These are phyloP conservation scores for Drosophila lacicola DNA, from an alignment of 2,888 invertebrate species.

Conservation along the genomic window DNA sequence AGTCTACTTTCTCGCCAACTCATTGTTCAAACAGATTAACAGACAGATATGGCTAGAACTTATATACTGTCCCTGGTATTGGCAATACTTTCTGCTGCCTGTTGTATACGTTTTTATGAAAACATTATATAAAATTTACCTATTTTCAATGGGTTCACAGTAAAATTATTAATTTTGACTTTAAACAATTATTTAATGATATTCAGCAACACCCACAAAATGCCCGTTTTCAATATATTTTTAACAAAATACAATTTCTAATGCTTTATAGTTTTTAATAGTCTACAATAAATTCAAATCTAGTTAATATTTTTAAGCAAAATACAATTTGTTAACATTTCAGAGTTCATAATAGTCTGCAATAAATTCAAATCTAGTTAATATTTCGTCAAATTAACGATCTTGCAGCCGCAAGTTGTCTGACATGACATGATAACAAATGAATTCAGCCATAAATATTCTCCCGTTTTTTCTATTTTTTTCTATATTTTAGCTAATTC, in stretches of 20 bases:
- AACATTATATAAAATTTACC: no score
- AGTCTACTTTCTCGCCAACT: no score
- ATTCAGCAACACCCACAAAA: no score
- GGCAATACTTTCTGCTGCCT: no score
- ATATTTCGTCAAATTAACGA: constrained; percentile 1
- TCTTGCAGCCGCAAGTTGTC: not conserved
- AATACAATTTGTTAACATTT: not conserved
- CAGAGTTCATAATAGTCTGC: not conserved
- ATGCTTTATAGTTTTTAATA: not conserved
- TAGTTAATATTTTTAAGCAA: not conserved
- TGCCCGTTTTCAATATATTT: not conserved
- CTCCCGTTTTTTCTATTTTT: not conserved
- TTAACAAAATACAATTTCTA: not conserved
- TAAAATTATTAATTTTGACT: no score
- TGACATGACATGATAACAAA: constrained; percentile 18
- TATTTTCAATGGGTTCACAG: no score
- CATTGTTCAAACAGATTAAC: no score
- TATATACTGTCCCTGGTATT: no score
- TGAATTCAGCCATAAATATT: constrained; percentile 16
- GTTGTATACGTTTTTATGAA: no score
- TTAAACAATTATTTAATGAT: no score
- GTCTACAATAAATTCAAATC: no score
- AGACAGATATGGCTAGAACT: no score
- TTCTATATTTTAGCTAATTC: constrained; percentile 1
- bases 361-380: not conserved